phyloP scores from a whole-genome alignment of 2,797 vertebrate genomes.

The Micrastur ruficollis region DNA sequence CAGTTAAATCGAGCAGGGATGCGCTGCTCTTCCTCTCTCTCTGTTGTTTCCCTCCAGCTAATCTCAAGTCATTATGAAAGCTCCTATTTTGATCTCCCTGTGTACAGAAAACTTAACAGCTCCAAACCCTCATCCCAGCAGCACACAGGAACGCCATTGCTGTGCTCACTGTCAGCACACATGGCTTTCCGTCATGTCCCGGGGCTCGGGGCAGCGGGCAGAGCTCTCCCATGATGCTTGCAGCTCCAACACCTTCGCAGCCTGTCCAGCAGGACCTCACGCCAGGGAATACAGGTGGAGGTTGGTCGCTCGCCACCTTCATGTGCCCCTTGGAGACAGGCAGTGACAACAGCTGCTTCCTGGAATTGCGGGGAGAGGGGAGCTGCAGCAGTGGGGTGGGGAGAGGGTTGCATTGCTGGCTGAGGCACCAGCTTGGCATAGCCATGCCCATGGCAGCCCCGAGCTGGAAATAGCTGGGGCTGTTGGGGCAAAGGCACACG shows the following conservation, averaged over 20 bases:
- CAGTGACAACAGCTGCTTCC: background rate
- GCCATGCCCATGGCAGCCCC: accelerated
- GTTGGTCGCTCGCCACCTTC: background rate
- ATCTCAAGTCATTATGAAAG: background rate
- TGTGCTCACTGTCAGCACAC: background rate
- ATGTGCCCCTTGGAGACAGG: background rate
- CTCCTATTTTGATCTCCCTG: background rate
- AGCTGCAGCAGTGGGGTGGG: accelerated
- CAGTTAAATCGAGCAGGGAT: background rate
- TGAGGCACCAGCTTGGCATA: background rate
- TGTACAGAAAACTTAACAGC: background rate
- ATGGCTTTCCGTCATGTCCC: background rate
- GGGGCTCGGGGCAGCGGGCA: background rate
- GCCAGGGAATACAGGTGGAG: background rate
- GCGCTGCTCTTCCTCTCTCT: background rate
- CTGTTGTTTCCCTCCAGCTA: background rate
- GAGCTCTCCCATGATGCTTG: background rate
- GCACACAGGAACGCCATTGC: background rate
- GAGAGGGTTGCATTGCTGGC: background rate
- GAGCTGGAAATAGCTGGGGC: accelerated
- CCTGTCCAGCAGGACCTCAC: background rate
- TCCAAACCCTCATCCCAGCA: background rate
- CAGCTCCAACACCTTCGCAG: background rate
- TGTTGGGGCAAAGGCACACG: background rate
- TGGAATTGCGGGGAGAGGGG: background rate